Evolutionary conservation across 1,140 invertebrate genomes (phyloP).

Genomic region (Brachionus angularis): DNA sequence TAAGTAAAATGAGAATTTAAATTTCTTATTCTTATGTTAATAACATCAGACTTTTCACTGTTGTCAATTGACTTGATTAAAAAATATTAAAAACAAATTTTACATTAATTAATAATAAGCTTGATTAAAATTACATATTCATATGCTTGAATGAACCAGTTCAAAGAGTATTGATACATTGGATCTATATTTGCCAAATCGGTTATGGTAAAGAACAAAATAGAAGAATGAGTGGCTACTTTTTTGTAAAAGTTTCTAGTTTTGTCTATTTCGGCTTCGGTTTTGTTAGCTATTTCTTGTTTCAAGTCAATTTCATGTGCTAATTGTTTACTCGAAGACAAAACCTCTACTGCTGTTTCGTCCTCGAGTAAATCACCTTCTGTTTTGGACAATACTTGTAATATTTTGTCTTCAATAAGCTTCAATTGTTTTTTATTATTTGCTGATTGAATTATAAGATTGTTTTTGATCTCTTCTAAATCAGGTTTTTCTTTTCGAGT

Average conservation of each 20-base stretch:
- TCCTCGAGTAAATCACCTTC: conserved; percentile 89
- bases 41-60: conserved; percentile 50
- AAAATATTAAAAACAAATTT: conserved; percentile 29
- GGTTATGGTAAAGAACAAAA: conserved; percentile 1
- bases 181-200: conserved; percentile 33
- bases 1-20: conserved; percentile 57
- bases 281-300: conserved; percentile 70
- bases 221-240: conserved; percentile 9
- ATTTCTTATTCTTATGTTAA: conserved; percentile 52
- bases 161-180: conserved; percentile 94
- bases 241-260: conserved; percentile 54
- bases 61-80: conserved; percentile 55
- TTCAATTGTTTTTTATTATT: conserved; percentile 69
- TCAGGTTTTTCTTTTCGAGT: conserved; percentile 58
- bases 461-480: conserved; percentile 59
- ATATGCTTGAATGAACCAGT: conserved; percentile 67
- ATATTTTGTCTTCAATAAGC: conserved; percentile 89
- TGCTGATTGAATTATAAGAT: conserved; percentile 56
- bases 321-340: conserved; percentile 78
- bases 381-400: conserved; percentile 71
- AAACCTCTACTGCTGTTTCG: conserved; percentile 85
- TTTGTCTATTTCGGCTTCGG: conserved; percentile 70
- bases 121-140: conserved; percentile 16
- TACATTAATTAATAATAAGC: too few species aligned
- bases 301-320: conserved; percentile 64